Evolutionary conservation across 2,888 invertebrate species (phyloP).

Genomic region (Idaea biselata): DNA sequence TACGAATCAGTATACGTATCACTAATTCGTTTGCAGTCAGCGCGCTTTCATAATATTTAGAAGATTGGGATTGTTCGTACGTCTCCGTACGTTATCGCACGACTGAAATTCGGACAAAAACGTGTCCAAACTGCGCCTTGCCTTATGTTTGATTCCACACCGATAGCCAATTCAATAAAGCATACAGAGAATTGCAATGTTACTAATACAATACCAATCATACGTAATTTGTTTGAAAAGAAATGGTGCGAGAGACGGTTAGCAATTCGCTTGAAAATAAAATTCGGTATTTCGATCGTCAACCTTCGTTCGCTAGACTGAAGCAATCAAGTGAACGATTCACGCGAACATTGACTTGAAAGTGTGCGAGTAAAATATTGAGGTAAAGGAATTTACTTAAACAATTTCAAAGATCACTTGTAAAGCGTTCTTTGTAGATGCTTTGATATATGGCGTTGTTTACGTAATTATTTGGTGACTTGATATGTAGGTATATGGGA

Average conservation of each 20-base stretch:
- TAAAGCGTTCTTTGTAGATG: background rate
- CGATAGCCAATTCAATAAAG: background rate
- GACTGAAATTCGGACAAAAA: no score
- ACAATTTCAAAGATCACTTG: constrained; percentile 4
- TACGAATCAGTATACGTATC: no score
- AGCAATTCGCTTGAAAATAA: background rate
- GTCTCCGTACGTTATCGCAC: no score
- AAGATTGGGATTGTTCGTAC: no score
- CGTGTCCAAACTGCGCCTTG: no score
- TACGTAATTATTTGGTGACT: background rate
- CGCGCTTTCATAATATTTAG: no score
- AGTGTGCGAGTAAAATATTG: background rate
- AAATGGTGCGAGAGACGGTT: background rate
- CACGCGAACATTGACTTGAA: constrained; percentile 1
- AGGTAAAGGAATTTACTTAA: constrained; percentile 1
- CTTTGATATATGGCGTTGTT: background rate
- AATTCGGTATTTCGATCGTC: background rate
- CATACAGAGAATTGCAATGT: background rate
- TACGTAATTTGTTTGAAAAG: background rate
- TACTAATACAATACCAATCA: background rate
- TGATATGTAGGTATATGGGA: no score
- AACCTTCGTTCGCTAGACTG: background rate
- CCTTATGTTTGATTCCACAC: background rate
- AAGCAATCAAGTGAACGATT: background rate
- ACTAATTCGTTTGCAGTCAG: no score